phyloP scores from a whole-genome alignment of 2,888 invertebrate genomes.

The Sceliomorpha sp. region DNA sequence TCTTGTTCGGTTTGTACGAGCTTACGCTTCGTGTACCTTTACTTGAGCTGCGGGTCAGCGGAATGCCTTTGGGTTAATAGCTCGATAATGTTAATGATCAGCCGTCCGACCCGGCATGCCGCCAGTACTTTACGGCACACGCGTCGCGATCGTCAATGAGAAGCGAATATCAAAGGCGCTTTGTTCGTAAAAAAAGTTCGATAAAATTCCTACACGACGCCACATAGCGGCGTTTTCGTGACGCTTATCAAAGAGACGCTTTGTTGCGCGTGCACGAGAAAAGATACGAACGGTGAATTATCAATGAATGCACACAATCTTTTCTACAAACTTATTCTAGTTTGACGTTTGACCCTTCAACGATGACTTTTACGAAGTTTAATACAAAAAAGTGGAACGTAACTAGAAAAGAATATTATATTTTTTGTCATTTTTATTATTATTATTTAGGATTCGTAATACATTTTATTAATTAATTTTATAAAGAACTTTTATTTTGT shows the following conservation, averaged over 20 bases:
- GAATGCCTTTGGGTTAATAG: slow-evolving; percentile 31
- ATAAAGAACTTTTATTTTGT: too few relatives aligned
- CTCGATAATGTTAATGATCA: slow-evolving; percentile 42
- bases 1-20: slow-evolving; percentile 9
- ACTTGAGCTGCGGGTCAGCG: slow-evolving; percentile 10
- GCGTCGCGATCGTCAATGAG: slow-evolving; percentile 38
- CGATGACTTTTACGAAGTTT: slow-evolving; percentile 17
- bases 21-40: slow-evolving; percentile 4
- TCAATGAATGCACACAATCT: slow-evolving; percentile 32
- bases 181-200: slow-evolving; percentile 41
- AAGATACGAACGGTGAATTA: slow-evolving; percentile 47
- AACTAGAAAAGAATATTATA: too few relatives aligned
- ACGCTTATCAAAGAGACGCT: slow-evolving; percentile 43
- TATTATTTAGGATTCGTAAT: too few relatives aligned
- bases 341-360: slow-evolving; percentile 10
- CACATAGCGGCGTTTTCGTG: slow-evolving; percentile 33
- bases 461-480: too few relatives aligned
- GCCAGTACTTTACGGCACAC: slow-evolving; percentile 22
- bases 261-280: slow-evolving; percentile 34
- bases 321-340: slow-evolving; percentile 30
- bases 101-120: slow-evolving; percentile 7
- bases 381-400: too few relatives aligned
- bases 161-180: slow-evolving; percentile 41
- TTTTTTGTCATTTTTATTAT: too few relatives aligned
- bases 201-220: slow-evolving; percentile 41